Evolutionary conservation across 2,888 invertebrate genomes (phyloP), one percentile per base, ranked within the genome.

Genomic region (Eilema sororculum): DNA sequence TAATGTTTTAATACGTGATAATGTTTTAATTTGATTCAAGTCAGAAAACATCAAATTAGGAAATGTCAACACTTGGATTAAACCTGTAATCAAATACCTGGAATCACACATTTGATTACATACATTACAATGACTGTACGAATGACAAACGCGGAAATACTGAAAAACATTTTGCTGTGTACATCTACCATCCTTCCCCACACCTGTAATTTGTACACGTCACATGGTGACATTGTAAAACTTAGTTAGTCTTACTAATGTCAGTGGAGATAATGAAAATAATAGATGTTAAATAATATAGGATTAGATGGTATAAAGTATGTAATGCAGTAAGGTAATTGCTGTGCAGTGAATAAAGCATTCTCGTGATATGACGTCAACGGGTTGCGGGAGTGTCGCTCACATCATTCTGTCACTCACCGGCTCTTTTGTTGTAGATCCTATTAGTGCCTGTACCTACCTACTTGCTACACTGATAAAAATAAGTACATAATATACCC

Each of bases 261-360:
- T 91, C 90, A 93, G 89, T 89, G 83, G 86, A 93, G 87, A 91
- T 95, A 94, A 95, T 95, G 93, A 91, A 91, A 92, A 95, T 95
- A 95, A 95, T 95, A 82, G 92, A 87, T 82, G 91, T 87, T 84
- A 93, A 94, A 95, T 95, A 94, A 94, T 93, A 92, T 88, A 86
- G 92, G 93, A 95, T 95, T 93, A 95, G 92, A 88, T 87, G 93
- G 91, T 91, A 89, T 90, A 90, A 91, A 30, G 60, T n/a, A 58
- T 25, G 90, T 93, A 94, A 94, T 93, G 90, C 90, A 90, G 91
- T 94, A 91, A 93, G 91, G 52, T 52, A 52, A 85, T 41, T 65
- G 84, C 84, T 80, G 81, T 88, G 90, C 89, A 85, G 82, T 73
- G 76, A 77, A 84, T 89, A 91, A 91, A 83, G 79, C 84, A 87